These are phyloP conservation scores for Eremobia ochroleuca DNA, from an alignment of 2,888 invertebrate genomes.

Conservation along the genomic window DNA sequence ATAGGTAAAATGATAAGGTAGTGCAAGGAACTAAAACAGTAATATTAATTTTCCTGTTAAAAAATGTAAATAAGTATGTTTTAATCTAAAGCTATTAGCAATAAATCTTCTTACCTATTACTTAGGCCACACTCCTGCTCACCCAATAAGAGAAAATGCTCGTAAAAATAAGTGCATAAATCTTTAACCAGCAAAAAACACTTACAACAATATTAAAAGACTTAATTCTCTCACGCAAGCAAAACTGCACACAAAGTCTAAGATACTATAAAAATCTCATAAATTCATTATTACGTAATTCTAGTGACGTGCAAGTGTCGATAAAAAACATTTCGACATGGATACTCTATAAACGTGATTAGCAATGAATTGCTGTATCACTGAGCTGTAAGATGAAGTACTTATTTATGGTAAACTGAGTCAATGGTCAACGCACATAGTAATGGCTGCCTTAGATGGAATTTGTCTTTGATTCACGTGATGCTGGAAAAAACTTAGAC, in stretches of 20 bases:
- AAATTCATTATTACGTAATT: conserved; percentile 70
- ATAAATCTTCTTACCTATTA: conserved; percentile 27
- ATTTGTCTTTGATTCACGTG: conserved; percentile 41
- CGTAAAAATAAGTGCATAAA: conserved; percentile 56
- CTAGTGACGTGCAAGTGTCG: conserved; percentile 73
- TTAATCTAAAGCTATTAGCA: conserved; percentile 29
- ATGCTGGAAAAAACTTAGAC: not conserved
- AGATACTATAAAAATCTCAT: conserved; percentile 57
- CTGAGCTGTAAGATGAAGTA: conserved; percentile 58
- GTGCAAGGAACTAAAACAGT: not conserved
- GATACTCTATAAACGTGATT: conserved; percentile 72
- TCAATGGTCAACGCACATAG: conserved; percentile 54
- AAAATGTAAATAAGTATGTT: conserved; percentile 28
- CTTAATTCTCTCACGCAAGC: conserved; percentile 58
- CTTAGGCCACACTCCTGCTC: conserved; percentile 27
- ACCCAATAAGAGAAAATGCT: conserved; percentile 50
- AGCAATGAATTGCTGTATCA: conserved; percentile 71
- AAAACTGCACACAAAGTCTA: conserved; percentile 33
- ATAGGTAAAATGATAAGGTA: not conserved
- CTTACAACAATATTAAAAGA: conserved; percentile 56
- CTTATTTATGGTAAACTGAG: conserved; percentile 65
- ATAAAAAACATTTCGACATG: conserved; percentile 75
- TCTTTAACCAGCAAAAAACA: conserved; percentile 52
- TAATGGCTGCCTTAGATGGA: conserved; percentile 45
- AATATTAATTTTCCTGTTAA: not conserved